Percentiles rank a stretch among this genome's conserved stretches.
phyloP scores from a whole-genome alignment of 2,113 vertebrate species.

The Riparia riparia region DNA sequence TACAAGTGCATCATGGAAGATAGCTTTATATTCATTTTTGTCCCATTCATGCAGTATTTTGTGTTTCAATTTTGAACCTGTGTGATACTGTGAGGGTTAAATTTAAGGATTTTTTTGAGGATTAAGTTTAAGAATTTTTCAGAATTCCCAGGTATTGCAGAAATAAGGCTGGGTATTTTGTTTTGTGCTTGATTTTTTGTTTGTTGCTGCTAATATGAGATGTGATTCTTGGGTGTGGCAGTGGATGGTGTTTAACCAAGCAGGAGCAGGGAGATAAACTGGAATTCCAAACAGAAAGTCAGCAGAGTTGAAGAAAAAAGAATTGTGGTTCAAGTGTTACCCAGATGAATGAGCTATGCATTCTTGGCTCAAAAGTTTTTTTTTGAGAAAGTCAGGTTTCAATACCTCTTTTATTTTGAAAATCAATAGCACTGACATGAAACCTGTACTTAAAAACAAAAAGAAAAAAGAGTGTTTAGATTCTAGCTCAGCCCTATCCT shows the following conservation, averaged over 20 bases:
- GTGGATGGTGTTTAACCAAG: slow-evolving; percentile 17
- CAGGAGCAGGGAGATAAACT: not conserved
- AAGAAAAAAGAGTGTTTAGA: not conserved
- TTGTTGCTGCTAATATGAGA: not conserved
- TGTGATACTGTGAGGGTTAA: not conserved
- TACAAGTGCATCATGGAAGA: accelerated
- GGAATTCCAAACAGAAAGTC: not conserved
- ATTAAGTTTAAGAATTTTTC: not conserved
- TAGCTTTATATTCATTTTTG: not conserved
- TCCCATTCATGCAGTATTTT: not conserved
- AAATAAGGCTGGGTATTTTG: not conserved
- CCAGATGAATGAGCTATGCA: not conserved
- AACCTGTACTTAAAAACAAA: not conserved
- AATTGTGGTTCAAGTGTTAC: not conserved
- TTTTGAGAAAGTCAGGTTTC: not conserved
- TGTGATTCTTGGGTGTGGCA: not conserved
- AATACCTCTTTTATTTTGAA: not conserved
- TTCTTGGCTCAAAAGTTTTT: not conserved
- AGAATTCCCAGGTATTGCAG: not conserved
- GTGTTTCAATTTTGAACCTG: not conserved
- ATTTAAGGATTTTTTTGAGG: not conserved
- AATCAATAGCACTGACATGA: not conserved
- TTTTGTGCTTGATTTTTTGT: not conserved
- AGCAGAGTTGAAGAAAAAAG: not conserved
- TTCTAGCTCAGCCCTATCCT: not conserved